These are phyloP conservation scores for Petroica traversi DNA, from an alignment of 2,113 vertebrate genomes.

Conservation along the genomic window DNA sequence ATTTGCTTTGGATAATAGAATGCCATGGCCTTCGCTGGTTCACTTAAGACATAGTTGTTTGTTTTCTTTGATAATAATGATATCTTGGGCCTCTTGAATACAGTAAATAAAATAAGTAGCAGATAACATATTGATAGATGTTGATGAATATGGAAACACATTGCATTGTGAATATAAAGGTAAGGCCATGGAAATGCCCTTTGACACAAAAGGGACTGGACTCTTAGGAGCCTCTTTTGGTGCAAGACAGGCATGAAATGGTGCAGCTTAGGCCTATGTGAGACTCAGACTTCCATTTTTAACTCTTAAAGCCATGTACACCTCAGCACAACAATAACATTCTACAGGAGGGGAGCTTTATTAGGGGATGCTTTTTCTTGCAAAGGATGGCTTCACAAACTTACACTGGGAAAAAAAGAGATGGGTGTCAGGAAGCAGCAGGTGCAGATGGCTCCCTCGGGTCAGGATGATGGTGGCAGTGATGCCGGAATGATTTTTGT, in stretches of 20 bases:
- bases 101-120: neutral
- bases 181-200: neutral
- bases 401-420: neutral
- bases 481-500: no score
- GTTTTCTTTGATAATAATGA: neutral
- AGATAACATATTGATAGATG: neutral
- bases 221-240: neutral
- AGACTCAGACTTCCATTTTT: neutral
- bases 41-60: neutral
- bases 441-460: rapidly evolving
- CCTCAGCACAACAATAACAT: neutral
- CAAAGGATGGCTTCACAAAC: neutral
- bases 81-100: neutral
- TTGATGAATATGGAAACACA: neutral
- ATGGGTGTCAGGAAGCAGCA: neutral
- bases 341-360: neutral
- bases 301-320: neutral
- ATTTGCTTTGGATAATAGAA: conserved; percentile 20
- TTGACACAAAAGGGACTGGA: neutral
- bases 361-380: neutral
- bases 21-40: rapidly evolving
- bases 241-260: neutral
- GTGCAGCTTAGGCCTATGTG: rapidly evolving
- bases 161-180: neutral
- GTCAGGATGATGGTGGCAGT: no score